phyloP scores from a whole-genome alignment of 2,797 vertebrate species.

The Novumbra hubbsi region DNA sequence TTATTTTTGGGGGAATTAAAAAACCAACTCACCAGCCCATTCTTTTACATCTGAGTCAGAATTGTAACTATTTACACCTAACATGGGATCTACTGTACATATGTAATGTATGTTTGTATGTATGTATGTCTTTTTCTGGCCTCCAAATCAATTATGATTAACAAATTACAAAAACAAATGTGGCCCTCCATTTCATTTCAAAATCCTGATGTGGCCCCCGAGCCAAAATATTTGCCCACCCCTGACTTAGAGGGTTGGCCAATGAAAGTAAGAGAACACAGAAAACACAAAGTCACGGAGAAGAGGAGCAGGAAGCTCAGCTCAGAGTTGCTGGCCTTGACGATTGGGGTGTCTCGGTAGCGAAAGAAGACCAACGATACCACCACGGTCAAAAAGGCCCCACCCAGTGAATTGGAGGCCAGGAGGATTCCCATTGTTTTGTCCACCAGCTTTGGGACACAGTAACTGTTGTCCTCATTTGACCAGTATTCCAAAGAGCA shows the following conservation, averaged over 20 bases:
- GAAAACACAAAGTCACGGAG: conserved; percentile 60
- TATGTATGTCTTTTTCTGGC: too few species aligned
- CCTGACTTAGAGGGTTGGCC: conserved; percentile 57
- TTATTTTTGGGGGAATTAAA: too few species aligned
- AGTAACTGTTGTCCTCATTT: conserved; percentile 65
- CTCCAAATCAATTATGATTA: too few species aligned
- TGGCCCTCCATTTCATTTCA: too few species aligned
- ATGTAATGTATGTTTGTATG: too few species aligned
- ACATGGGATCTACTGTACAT: too few species aligned
- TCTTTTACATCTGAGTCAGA: too few species aligned
- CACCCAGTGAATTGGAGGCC: conserved; percentile 62
- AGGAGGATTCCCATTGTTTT: conserved; percentile 73
- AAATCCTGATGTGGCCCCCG: too few species aligned
- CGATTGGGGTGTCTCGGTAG: conserved; percentile 58
- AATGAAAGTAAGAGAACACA: conserved; percentile 62
- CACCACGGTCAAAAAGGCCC: conserved; percentile 59
- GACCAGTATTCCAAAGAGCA: conserved; percentile 74
- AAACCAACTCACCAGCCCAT: too few species aligned
- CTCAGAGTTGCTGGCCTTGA: conserved; percentile 59
- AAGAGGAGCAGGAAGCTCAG: conserved; percentile 57
- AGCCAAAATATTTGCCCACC: too few species aligned
- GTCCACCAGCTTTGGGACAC: conserved; percentile 68
- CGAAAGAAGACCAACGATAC: conserved; percentile 62
- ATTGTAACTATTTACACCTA: too few species aligned
- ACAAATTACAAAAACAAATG: too few species aligned